Percentiles rank a stretch among this genome's conserved stretches.
phyloP scores from a whole-genome alignment of 1,140 invertebrate species.

The Bombus sibiricus region DNA sequence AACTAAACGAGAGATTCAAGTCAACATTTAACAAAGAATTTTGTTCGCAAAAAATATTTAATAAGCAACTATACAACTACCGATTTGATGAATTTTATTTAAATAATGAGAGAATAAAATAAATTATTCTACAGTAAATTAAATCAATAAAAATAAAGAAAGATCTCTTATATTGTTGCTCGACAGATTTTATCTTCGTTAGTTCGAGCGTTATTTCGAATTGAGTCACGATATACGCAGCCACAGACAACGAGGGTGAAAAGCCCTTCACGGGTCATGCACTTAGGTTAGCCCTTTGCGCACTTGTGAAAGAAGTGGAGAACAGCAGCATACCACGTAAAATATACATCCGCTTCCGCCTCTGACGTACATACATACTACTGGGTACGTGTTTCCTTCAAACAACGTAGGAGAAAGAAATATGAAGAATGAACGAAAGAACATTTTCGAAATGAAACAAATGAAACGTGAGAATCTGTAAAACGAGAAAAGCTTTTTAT shows the following conservation, averaged over 20 bases:
- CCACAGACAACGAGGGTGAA: background rate
- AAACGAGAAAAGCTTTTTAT: too few relatives aligned
- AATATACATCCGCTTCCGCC: conserved; percentile 1
- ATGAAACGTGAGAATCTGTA: too few relatives aligned
- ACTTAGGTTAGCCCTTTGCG: conserved; percentile 17
- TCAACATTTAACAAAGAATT: too few relatives aligned
- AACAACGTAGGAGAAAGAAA: background rate
- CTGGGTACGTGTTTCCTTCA: background rate
- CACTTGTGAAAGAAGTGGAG: background rate
- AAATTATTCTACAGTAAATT: too few relatives aligned
- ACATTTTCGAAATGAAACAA: background rate
- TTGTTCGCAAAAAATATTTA: too few relatives aligned
- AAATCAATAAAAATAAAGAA: too few relatives aligned
- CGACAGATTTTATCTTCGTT: too few relatives aligned
- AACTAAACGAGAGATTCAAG: too few relatives aligned
- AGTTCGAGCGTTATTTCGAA: background rate
- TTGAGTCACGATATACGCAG: background rate
- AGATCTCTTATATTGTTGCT: too few relatives aligned
- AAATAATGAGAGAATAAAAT: too few relatives aligned
- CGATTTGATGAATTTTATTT: too few relatives aligned
- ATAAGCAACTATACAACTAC: too few relatives aligned
- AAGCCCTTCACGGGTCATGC: background rate
- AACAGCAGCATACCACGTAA: background rate
- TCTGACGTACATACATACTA: background rate
- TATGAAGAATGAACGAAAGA: background rate